Base-by-base conservation (phyloP, 2,888 invertebrate genomes). In the Rugalucina vietnamica region DNA sequence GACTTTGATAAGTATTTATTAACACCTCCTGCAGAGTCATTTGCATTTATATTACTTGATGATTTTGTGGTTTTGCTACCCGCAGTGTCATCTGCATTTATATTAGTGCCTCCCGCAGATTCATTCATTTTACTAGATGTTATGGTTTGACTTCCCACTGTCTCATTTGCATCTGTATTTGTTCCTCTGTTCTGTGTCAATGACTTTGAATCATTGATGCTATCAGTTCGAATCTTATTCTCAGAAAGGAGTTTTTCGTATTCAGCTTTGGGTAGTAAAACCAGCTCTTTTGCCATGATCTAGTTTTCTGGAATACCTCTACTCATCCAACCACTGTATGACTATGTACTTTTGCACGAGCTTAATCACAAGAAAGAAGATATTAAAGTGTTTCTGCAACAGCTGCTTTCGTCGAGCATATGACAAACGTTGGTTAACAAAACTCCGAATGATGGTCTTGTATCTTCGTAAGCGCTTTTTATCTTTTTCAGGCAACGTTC, bases 381-480 rank as follows among this genome's bases (percentile, higher is more conserved):
- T 18, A 10, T 39, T 39, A n/a, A 39, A 43, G 39, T 72, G 24
- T 72, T 72, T 72, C 72, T 43, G 43, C 12, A 72, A 27, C 29
- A 72, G 12, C 29, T 27, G 43, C 72, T 72, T 72, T 49, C 43
- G 39, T 49, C 72, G 24, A 43, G 27, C 14, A 18, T 39, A 18
- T n/a, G 72, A n/a, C 49, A n/a, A 14, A 39, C 72, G 43, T 72
- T 34, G 24, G 43, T 27, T 18, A 12, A 72, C 72, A 72, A 72
- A 72, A 1, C n/a, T 39, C 43, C 43, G 72, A 72, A 72, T 72
- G 72, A 72, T 24, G 54, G 54, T n/a, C 54, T 54, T 14, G n/a
- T 54, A 54, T n/a, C 54, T 54, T 21, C n/a, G 10, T n/a, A 54
- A 54, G 18, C n/a, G n/a, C 10, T 14, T 10, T n/a, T 14, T 54